Conservation (phyloP, 2,797 vertebrate genomes). For the Ctenochaetus hawaiiensis region DNA sequence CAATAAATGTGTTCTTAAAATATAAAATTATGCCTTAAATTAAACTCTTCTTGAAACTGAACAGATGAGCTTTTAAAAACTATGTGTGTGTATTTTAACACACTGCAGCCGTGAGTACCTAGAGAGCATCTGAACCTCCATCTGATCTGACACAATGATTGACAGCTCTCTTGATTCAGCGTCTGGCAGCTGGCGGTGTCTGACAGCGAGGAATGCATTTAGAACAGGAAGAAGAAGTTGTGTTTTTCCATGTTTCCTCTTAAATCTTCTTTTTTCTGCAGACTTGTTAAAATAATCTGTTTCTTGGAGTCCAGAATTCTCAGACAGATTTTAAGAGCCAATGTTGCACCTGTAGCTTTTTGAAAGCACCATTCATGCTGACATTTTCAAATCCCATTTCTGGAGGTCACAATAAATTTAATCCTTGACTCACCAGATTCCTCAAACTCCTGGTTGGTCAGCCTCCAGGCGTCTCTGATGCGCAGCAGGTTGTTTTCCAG, state of each 20-base stretch:
- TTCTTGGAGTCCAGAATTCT: neutral
- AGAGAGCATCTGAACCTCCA: slow-evolving; percentile 16
- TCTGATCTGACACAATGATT: slow-evolving; percentile 53
- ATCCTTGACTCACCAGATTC: slow-evolving; percentile 88
- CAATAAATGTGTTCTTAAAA: neutral
- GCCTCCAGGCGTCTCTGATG: slow-evolving; percentile 89
- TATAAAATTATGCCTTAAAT: neutral
- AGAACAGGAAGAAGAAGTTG: slow-evolving; percentile 26
- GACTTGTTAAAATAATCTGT: neutral
- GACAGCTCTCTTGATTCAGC: slow-evolving; percentile 47
- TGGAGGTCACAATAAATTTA: slow-evolving; percentile 28
- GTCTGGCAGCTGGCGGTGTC: slow-evolving; percentile 36
- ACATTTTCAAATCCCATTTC: slow-evolving; percentile 55
- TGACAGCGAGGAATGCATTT: slow-evolving; percentile 40
- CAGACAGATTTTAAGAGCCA: slow-evolving; percentile 19
- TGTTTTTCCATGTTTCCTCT: slow-evolving; percentile 7
- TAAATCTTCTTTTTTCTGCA: slow-evolving; percentile 8
- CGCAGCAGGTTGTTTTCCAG: slow-evolving; percentile 91
- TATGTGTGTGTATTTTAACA: slow-evolving; percentile 21
- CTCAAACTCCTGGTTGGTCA: slow-evolving; percentile 92
- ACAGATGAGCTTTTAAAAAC: slow-evolving; percentile 25
- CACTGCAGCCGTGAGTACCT: slow-evolving; percentile 23
- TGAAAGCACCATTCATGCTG: slow-evolving; percentile 36
- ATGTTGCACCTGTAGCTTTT: slow-evolving; percentile 9
- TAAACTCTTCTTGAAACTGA: neutral